These are phyloP conservation scores for Minunthozetes semirufus DNA, from an alignment of 2,888 invertebrate species.

Conservation along the genomic window DNA sequence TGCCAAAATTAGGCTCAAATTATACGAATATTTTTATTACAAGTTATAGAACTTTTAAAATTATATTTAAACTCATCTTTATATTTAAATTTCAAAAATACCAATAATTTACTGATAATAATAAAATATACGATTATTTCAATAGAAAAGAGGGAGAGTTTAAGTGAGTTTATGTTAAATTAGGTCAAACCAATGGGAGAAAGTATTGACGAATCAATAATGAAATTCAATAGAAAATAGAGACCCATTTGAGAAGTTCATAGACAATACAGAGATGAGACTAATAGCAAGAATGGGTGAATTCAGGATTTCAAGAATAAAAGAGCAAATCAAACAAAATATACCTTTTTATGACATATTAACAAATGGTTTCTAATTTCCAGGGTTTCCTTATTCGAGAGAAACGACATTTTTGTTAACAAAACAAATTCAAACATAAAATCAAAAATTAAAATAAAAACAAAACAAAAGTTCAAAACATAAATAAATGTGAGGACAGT, in stretches of 20 bases:
- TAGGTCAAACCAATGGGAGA: background rate
- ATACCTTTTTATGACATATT: constrained; percentile 18
- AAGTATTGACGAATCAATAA: background rate
- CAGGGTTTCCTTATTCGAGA: background rate
- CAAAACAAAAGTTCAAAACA: background rate
- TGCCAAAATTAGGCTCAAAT: too few species aligned
- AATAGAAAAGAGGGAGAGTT: too few species aligned
- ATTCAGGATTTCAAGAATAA: background rate
- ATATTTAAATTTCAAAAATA: too few species aligned
- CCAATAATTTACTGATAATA: too few species aligned
- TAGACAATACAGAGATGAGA: background rate
- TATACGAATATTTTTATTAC: too few species aligned
- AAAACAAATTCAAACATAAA: background rate
- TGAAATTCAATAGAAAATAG: too few species aligned
- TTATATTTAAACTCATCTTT: too few species aligned
- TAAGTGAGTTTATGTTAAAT: background rate
- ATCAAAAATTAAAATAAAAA: background rate
- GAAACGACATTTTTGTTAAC: background rate
- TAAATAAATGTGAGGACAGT: too few species aligned
- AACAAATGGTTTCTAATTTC: constrained; percentile 13
- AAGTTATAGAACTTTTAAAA: too few species aligned
- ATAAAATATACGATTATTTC: too few species aligned
- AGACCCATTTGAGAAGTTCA: too few species aligned
- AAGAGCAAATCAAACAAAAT: background rate
- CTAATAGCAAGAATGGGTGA: too few species aligned